phyloP scores from a whole-genome alignment of 2,888 invertebrate genomes.

The Cryptus viduatorius region DNA sequence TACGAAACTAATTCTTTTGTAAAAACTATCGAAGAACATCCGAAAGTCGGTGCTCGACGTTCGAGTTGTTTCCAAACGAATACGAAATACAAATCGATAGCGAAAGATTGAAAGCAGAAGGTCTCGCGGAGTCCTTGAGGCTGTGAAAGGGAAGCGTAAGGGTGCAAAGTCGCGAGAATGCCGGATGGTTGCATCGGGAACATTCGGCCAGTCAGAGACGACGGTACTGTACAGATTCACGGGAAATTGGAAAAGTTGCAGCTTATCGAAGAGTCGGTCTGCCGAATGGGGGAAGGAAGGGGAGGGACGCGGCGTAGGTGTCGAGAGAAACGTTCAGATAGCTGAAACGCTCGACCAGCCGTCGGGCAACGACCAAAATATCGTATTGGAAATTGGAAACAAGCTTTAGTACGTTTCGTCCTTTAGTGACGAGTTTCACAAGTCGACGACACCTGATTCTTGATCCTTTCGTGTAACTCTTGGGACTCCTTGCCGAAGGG shows the following conservation, averaged over 20 bases:
- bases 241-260: slow-evolving; percentile 72
- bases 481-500: neutral
- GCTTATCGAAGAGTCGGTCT: slow-evolving; percentile 55
- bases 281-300: neutral
- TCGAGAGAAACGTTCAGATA: slow-evolving; percentile 17
- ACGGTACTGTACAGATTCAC: slow-evolving; percentile 42
- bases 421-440: slow-evolving; percentile 24
- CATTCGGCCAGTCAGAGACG: slow-evolving; percentile 50
- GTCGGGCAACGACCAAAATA: slow-evolving; percentile 60
- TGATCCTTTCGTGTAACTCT: neutral
- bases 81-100: slow-evolving; percentile 1
- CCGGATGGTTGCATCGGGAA: slow-evolving; percentile 3
- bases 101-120: neutral
- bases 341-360: neutral
- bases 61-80: neutral
- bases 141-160: slow-evolving; percentile 1
- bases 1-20: neutral
- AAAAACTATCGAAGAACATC: neutral
- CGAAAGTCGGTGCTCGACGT: neutral
- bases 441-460: slow-evolving; percentile 9
- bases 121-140: slow-evolving; percentile 26
- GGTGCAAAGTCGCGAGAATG: slow-evolving; percentile 9
- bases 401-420: slow-evolving; percentile 29
- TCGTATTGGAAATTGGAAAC: slow-evolving; percentile 62
- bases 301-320: neutral